Conservation (phyloP, 2,797 vertebrate species). For the Alcedo atthis region DNA sequence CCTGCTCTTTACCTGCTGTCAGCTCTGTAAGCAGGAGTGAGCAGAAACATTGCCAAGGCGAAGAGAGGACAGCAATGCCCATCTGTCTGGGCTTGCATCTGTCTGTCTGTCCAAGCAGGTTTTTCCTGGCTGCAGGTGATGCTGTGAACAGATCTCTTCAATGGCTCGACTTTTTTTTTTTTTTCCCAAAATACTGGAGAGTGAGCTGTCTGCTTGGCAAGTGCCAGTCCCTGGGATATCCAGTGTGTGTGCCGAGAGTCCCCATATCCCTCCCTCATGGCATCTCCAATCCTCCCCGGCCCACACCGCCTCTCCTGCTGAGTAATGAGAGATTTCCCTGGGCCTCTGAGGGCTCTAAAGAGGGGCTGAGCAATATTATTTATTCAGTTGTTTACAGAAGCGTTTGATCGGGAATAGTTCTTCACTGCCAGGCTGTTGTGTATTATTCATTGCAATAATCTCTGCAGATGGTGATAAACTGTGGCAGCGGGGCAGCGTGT, state of each 20-base stretch:
- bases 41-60: neutral
- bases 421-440: constrained; percentile 78
- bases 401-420: constrained; percentile 72
- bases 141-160: neutral
- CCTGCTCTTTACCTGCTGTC: constrained; percentile 32
- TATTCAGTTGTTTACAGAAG: constrained; percentile 78
- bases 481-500: constrained; percentile 72
- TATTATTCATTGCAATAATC: constrained; percentile 80
- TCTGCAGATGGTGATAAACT: constrained; percentile 78
- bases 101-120: neutral
- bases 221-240: neutral
- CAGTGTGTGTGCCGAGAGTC: neutral
- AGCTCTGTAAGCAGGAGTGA: neutral
- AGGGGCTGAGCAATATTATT: constrained; percentile 70
- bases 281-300: neutral
- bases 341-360: constrained; percentile 56
- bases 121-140: neutral
- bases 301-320: neutral
- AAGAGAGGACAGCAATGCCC: neutral
- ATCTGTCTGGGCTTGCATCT: neutral
- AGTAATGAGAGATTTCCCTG: constrained; percentile 67
- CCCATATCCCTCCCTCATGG: neutral
- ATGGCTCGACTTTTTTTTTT: neutral
- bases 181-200: neutral
- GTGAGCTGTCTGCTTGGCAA: neutral